Percentiles rank a stretch among this genome's conserved stretches.
phyloP scores from a whole-genome alignment of 2,888 invertebrate genomes.

The Spilosoma lubricipeda region DNA sequence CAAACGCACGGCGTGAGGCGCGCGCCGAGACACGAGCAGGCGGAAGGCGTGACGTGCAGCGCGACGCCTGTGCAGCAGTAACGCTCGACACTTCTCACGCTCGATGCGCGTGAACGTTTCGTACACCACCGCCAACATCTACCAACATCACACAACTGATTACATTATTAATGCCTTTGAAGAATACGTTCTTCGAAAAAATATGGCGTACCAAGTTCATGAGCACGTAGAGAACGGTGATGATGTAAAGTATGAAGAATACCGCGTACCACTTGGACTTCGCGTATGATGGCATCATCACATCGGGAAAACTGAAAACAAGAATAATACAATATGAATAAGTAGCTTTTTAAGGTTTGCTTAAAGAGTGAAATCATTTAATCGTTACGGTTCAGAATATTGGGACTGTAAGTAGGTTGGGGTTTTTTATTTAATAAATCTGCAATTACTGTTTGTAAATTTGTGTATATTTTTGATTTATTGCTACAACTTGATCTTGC shows the following conservation, averaged over 20 bases:
- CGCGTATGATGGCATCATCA: slow-evolving; percentile 96
- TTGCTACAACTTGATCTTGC: not conserved
- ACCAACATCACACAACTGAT: slow-evolving; percentile 16
- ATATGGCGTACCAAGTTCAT: slow-evolving; percentile 92
- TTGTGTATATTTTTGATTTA: not conserved
- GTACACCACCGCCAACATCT: slow-evolving; percentile 96
- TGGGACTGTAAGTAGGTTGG: too few relatives aligned
- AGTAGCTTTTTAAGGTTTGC: not conserved
- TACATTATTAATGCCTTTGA: not conserved
- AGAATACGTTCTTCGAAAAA: not conserved
- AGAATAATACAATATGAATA: not conserved
- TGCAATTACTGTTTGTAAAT: too few relatives aligned
- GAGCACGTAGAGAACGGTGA: slow-evolving; percentile 93
- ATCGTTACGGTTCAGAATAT: too few relatives aligned
- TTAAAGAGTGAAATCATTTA: not conserved
- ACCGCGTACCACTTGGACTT: slow-evolving; percentile 93
- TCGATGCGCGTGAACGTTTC: slow-evolving; percentile 95
- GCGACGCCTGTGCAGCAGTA: slow-evolving; percentile 92
- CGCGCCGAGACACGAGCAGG: slow-evolving; percentile 91
- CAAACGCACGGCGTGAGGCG: slow-evolving; percentile 89
- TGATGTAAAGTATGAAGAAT: slow-evolving; percentile 94
- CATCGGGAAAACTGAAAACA: slow-evolving; percentile 92
- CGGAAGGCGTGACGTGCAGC: slow-evolving; percentile 94
- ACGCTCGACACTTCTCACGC: slow-evolving; percentile 93
- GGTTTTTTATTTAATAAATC: too few relatives aligned